Base-by-base conservation (phyloP, 1,140 invertebrate species). In the Drosophila setifemur region DNA sequence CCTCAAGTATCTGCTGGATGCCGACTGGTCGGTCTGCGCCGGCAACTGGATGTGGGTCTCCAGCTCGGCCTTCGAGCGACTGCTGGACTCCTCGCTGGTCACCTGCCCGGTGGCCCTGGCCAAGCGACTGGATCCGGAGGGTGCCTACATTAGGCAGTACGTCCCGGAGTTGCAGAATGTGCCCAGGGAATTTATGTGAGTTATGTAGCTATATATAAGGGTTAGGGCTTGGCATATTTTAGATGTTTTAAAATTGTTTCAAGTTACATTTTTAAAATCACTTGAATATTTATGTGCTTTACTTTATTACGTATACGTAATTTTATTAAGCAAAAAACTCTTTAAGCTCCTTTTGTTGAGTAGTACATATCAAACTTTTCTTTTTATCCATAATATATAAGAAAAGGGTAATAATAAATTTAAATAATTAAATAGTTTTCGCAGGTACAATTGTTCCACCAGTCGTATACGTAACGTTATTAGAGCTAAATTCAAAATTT, bases 11-110 rank as follows among this genome's bases (percentile, higher is more conserved):
- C 90, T 95, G 37, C 89, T 95, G 0, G 95, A 96, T 86, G 95
- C 94, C 55, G 94, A 95, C 89, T 94, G 93, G 93, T 95, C 94
- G 2, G 93, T 96, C 1, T 95, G 93, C 89, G 93, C 94, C 12
- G 95, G 94, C 19, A 96, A 95, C 90, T 96, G 95, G 95, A 95
- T 95, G 94, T 95, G 95, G 95, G 93, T 96, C 3, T 95, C 94
- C 4, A 94, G 93, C 18, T 94, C 93, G 21, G 95, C 95, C 4
- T 95, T 95, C 90, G 94, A 94, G 58, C 91, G 92, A 3, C 76
- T 94, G 11, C 87, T 95, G 79, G 93, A 95, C 89, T 93, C 93
- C 54, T 90, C 93, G 61, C 85, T 92, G 70, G 95, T 94, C 85
- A 93, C 94, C 33, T 90, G 89, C 9, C 95, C 95, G 0, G 93